These are phyloP conservation scores for Heterochromis multidens DNA, from an alignment of 2,113 vertebrate genomes.

Conservation along the genomic window DNA sequence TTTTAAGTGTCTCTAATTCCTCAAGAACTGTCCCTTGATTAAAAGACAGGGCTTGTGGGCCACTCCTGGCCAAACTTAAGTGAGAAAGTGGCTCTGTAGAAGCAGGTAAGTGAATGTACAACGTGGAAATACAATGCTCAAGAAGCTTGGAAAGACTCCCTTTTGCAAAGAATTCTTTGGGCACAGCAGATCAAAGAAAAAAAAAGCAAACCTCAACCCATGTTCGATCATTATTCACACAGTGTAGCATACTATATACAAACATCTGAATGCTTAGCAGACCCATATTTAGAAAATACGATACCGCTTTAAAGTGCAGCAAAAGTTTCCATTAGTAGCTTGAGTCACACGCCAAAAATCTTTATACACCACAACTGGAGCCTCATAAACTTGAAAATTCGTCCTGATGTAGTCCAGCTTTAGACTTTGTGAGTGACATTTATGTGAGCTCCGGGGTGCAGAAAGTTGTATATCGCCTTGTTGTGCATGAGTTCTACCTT, in stretches of 20 bases:
- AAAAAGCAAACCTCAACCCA: background rate
- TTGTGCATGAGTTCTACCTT: constrained; percentile 31
- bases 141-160: background rate
- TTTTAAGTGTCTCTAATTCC: background rate
- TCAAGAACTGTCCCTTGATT: background rate
- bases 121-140: background rate
- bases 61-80: background rate
- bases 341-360: background rate
- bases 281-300: background rate
- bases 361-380: background rate
- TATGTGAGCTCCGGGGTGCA: constrained; percentile 24
- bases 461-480: constrained; percentile 5
- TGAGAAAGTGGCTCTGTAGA: background rate
- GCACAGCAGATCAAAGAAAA: background rate
- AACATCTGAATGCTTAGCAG: background rate
- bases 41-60: background rate
- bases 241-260: background rate
- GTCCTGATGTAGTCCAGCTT: constrained; percentile 1
- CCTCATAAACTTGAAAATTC: background rate
- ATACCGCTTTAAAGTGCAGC: background rate
- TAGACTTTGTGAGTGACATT: constrained; percentile 39
- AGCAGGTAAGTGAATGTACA: background rate
- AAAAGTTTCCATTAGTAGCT: background rate
- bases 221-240: background rate
- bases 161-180: background rate